Evolutionary conservation across 2,797 vertebrate genomes (phyloP), one percentile per base, ranked within the genome.

Genomic region (Eurystomus glaucurus): DNA sequence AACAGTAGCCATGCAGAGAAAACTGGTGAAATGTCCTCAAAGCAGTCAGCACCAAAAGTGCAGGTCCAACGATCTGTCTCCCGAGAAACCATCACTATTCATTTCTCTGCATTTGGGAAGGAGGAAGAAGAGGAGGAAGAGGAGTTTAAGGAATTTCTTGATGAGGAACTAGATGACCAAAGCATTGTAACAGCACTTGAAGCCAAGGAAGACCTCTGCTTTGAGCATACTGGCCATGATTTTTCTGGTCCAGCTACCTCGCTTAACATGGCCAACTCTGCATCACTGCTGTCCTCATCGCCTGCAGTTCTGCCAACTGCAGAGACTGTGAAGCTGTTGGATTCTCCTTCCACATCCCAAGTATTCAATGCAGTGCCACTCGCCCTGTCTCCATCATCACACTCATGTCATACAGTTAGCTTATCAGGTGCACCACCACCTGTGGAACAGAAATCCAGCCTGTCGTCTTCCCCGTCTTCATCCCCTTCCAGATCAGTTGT

Each of bases 101-200:
- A 99, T 98, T 99, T 99, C 98, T 99, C 99, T 76, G 99, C 99
- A 91, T 98, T 99, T 78, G 99, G 99, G 98, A 99, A 99, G 98
- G 99, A 99, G 95, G 99, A 99, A 97, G 99, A 99, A 97, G 99
- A 99, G 93, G 99, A 99, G 96, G 99, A 99, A 89, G 99, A 99
- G 97, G 95, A 97, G 91, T 98, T 99, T 84, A 91, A 98, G 82
- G 97, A 98, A 31, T 97, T 98, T 91, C 54, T 98, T 43, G 95
- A 76, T 74, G 98, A 98, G 76, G 98, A 97, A 76, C 97, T 98
- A 93, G 98, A 99, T 46, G 98, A 99, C 97, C 98, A 98, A 92
- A 98, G 98, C 93, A 97, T 99, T 96, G 99, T 99, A 97, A 99
- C 99, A 8, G 99, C 98, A 74, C 96, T 99, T 64, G 99, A 99